Percentiles rank a stretch among this genome's conserved stretches.
Conservation (phyloP, 2,888 invertebrate genomes). For the Autographa pulchrina region DNA sequence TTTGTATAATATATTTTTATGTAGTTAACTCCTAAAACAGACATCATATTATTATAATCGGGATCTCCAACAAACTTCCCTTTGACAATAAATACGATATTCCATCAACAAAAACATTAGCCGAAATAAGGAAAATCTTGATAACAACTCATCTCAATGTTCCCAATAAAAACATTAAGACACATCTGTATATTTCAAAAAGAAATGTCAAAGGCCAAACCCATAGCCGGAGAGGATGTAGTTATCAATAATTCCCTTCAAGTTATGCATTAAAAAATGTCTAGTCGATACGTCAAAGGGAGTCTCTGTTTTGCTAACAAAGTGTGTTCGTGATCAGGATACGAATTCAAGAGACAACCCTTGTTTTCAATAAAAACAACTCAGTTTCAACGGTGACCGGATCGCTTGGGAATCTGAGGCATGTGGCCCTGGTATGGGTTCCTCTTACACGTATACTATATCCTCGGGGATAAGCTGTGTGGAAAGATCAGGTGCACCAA, state of each 20-base stretch:
- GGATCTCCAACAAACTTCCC: constrained; percentile 8
- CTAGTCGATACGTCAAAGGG: constrained; percentile 82
- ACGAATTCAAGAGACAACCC: constrained; percentile 81
- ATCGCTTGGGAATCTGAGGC: constrained; percentile 67
- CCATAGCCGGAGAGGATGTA: constrained; percentile 68
- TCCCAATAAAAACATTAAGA: constrained; percentile 54
- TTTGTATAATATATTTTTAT: neutral
- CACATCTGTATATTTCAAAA: constrained; percentile 46
- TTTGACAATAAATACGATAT: constrained; percentile 19
- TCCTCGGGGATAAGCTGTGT: constrained; percentile 37
- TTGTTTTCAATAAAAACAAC: constrained; percentile 86
- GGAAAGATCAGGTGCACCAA: constrained; percentile 13
- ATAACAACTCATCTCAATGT: constrained; percentile 24
- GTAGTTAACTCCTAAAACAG: neutral
- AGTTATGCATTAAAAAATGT: constrained; percentile 87
- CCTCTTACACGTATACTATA: neutral
- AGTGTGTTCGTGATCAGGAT: constrained; percentile 85
- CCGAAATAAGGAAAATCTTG: constrained; percentile 29
- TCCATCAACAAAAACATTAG: constrained; percentile 34
- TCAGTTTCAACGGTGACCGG: constrained; percentile 80
- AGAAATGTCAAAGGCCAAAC: constrained; percentile 73
- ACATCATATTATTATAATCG: constrained; percentile 18
- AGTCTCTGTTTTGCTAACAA: constrained; percentile 86
- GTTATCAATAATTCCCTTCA: constrained; percentile 85
- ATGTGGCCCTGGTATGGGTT: constrained; percentile 1